Base-by-base conservation (phyloP, 2,797 vertebrate genomes). In the Mormyrus proboscirostris region DNA sequence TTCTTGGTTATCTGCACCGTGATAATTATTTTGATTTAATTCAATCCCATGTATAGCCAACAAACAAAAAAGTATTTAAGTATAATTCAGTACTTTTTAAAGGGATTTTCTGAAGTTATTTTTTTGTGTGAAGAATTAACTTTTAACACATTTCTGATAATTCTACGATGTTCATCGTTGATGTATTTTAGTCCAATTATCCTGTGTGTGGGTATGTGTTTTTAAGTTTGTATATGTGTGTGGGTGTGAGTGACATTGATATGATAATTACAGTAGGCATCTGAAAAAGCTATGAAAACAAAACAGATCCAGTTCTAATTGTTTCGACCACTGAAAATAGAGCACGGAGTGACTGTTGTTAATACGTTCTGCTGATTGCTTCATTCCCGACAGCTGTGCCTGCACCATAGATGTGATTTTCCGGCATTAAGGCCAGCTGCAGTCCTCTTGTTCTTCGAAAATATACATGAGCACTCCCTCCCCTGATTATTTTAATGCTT, bases 191-290 rank as follows among this genome's bases (percentile, higher is more conserved):
- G 51, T 10, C 14, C 14, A n/a, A 9, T 51, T 33, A 16, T 12
- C 33, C 51, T 59, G 29, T 87, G 85, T 41, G 53, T 44, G 19
- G 29, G 85, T 55, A 10, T 57, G 49, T 86, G 51, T 57, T 53
- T 86, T 22, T 85, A 51, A 9, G 83, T 50, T 12, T 51, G 85
- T 53, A 51, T 55, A 38, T 86, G 50, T 86, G 85, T 86, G 85
- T 87, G 29, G 85, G 85, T 87, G 85, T 9, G 51, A 44, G 29
- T 12, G 33, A 87, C 33, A 87, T 55, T 87, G 85, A 59, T 59
- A 55, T 57, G 53, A 87, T 87, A 59, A 87, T 87, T 87, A 41
- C 33, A 53, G 53, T 44, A 33, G 85, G 12, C 29, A 55, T 87
- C 85, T 41, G 33, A 29, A 9, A 53, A 59, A 41, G 50, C 84